These are phyloP conservation scores for Rhagonycha fulva DNA, from an alignment of 2,888 invertebrate genomes.

Conservation along the genomic window DNA sequence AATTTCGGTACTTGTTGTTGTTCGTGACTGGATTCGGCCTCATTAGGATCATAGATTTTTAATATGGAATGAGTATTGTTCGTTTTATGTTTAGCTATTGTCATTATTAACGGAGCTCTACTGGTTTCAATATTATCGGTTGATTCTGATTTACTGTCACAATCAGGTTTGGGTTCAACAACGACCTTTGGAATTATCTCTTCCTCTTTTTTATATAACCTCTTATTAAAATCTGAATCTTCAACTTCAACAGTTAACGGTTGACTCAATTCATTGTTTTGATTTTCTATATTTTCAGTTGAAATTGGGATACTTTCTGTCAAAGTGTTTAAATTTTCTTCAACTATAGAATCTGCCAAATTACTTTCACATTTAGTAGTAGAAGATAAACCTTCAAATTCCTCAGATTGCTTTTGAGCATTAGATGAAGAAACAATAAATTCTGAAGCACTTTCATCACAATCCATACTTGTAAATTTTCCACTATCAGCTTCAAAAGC, in stretches of 20 bases:
- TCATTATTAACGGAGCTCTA: conserved; percentile 50
- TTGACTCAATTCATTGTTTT: conserved; percentile 6
- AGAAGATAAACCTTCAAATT: not conserved
- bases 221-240: conserved; percentile 11
- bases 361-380: not conserved
- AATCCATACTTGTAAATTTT: not conserved
- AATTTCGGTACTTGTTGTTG: conserved; percentile 54
- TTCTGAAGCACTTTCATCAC: not conserved
- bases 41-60: conserved; percentile 49
- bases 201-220: not conserved
- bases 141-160: conserved; percentile 39
- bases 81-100: conserved; percentile 52
- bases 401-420: not conserved
- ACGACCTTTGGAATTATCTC: conserved; percentile 40
- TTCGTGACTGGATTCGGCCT: conserved; percentile 32
- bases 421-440: not conserved
- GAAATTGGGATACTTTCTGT: not conserved
- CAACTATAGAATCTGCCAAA: not conserved
- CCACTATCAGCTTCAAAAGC: not conserved
- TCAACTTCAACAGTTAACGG: conserved; percentile 32
- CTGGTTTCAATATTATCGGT: conserved; percentile 36
- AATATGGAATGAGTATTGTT: conserved; percentile 52
- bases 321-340: not conserved
- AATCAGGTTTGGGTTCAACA: conserved; percentile 53
- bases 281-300: not conserved